phyloP scores from a whole-genome alignment of 2,113 vertebrate species.

The Ailurus styani region DNA sequence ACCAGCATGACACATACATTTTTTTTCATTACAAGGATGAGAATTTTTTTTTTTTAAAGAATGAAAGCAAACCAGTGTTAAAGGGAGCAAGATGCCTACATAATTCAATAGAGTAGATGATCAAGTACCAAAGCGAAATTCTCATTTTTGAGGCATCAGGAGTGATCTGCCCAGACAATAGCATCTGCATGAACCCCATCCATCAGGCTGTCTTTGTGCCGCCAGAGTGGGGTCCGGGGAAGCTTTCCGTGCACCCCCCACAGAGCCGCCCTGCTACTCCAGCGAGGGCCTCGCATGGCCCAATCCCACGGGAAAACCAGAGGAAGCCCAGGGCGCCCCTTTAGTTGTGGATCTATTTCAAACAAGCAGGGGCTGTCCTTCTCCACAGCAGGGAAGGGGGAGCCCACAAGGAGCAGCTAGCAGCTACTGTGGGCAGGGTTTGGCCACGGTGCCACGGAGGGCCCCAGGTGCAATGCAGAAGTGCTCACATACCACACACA shows the following conservation, averaged over 20 bases:
- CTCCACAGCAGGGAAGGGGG: too few relatives aligned
- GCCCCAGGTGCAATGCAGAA: neutral
- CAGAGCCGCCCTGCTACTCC: accelerated
- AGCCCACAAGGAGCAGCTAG: neutral
- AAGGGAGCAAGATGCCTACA: neutral
- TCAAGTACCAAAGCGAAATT: neutral
- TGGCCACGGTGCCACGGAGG: neutral
- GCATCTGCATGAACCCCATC: neutral
- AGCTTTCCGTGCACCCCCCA: accelerated
- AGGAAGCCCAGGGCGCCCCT: neutral
- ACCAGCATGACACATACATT: neutral
- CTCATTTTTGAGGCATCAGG: neutral
- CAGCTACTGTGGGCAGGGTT: neutral
- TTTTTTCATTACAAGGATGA: constrained; percentile 39
- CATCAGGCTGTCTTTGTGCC: constrained; percentile 5
- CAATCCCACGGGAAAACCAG: neutral
- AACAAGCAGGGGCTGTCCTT: neutral
- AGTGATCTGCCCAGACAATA: constrained; percentile 64
- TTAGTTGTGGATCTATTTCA: too few relatives aligned
- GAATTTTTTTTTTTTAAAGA: neutral
- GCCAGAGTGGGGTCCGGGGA: constrained; percentile 18
- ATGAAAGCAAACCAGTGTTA: neutral
- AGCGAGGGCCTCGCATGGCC: accelerated
- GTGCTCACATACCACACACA: too few relatives aligned
- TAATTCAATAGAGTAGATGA: constrained; percentile 32